phyloP scores from a whole-genome alignment of 2,888 invertebrate genomes.

The Harpagoxenus sublaevis region DNA sequence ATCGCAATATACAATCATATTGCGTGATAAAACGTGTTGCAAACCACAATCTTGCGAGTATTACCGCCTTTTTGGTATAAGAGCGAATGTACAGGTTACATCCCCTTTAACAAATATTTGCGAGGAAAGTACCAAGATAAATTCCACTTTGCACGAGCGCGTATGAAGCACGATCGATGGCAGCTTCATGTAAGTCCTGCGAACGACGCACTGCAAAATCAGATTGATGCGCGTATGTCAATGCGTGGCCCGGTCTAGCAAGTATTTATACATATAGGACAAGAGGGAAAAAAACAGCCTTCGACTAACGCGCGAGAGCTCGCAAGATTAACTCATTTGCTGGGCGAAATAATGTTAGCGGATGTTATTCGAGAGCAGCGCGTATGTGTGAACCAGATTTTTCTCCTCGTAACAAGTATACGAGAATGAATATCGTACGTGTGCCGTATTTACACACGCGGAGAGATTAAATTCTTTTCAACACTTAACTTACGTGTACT shows the following conservation, averaged over 20 bases:
- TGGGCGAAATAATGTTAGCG: slow-evolving; percentile 9
- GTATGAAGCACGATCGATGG: slow-evolving; percentile 37
- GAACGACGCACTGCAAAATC: slow-evolving; percentile 33
- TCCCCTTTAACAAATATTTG: slow-evolving; percentile 53
- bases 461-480: slow-evolving; percentile 14
- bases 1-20: slow-evolving; percentile 21
- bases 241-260: not conserved
- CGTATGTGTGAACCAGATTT: slow-evolving; percentile 5
- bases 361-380: not conserved
- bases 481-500: not conserved
- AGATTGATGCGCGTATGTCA: slow-evolving; percentile 9
- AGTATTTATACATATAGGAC: slow-evolving; percentile 21
- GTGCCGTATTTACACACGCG: not conserved
- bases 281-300: not conserved
- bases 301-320: not conserved
- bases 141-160: slow-evolving; percentile 25
- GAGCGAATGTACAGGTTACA: not conserved
- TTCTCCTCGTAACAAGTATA: not conserved
- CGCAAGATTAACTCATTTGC: slow-evolving; percentile 6
- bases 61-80: slow-evolving; percentile 7
- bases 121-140: slow-evolving; percentile 35
- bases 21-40: not conserved
- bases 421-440: not conserved
- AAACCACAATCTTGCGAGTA: not conserved
- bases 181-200: not conserved